Percentiles rank a stretch among this genome's conserved stretches.
phyloP scores from a whole-genome alignment of 1,140 invertebrate genomes.

The Odontomachus brunneus region DNA sequence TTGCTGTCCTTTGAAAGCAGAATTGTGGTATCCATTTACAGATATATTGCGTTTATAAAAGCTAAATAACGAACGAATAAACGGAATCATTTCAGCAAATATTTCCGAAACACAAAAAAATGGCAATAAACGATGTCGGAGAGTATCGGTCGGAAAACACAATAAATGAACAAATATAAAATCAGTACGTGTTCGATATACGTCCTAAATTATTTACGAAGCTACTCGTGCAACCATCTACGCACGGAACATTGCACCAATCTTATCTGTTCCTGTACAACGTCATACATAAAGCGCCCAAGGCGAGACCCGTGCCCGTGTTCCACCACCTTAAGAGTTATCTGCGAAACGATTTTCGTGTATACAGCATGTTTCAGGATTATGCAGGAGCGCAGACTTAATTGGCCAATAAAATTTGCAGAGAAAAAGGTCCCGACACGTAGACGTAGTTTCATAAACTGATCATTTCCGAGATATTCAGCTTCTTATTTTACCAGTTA shows the following conservation, averaged over 20 bases:
- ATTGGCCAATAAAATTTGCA: no score
- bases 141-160: background rate
- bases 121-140: background rate
- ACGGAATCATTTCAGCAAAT: no score
- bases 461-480: no score
- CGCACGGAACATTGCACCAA: constrained; percentile 11
- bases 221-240: background rate
- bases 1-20: background rate
- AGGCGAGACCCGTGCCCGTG: background rate
- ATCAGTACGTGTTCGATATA: background rate
- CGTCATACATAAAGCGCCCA: background rate
- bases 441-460: no score
- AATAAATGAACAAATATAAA: background rate
- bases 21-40: background rate
- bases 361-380: no score
- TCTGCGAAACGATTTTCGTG: constrained; percentile 14
- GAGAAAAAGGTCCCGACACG: no score
- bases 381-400: no score
- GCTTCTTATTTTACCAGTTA: no score
- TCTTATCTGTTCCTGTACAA: constrained; percentile 23
- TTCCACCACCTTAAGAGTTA: background rate
- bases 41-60: background rate
- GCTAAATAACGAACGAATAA: no score
- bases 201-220: constrained; percentile 8
- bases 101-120: no score